A percentile compares a stretch with the other conserved stretches of the same genome.
These are phyloP conservation scores for Aphelinus certus DNA, from an alignment of 1,140 invertebrate species.

Conservation along the genomic window DNA sequence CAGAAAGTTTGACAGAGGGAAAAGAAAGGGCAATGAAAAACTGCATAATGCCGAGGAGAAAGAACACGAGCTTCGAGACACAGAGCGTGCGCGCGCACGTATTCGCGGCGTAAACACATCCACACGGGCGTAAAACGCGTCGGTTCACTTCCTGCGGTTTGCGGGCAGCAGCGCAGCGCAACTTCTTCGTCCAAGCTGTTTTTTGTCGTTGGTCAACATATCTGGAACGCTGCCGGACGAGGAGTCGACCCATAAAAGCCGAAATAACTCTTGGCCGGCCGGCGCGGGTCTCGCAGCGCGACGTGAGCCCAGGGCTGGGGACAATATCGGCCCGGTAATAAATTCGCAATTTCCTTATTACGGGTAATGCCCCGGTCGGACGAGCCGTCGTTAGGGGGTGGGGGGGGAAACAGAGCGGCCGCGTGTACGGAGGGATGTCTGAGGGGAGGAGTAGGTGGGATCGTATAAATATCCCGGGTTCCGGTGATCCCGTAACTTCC, in stretches of 20 bases:
- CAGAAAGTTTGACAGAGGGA: too few relatives aligned
- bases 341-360: slow-evolving; percentile 69
- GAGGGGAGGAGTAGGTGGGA: slow-evolving; percentile 43
- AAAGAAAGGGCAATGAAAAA: too few relatives aligned
- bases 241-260: slow-evolving; percentile 48
- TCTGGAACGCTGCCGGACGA: slow-evolving; percentile 49
- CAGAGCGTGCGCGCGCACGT: too few relatives aligned
- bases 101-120: too few relatives aligned
- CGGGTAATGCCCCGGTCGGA: slow-evolving; percentile 65
- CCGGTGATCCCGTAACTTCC: slow-evolving; percentile 65
- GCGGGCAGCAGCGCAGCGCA: too few relatives aligned
- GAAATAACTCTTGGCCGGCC: slow-evolving; percentile 51
- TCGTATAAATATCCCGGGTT: slow-evolving; percentile 66
- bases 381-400: slow-evolving; percentile 19
- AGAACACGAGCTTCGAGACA: too few relatives aligned
- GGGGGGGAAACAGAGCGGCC: slow-evolving; percentile 21
- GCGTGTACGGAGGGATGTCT: slow-evolving; percentile 25
- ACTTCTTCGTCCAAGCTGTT: too few relatives aligned
- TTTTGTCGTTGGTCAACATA: too few relatives aligned
- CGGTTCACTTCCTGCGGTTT: too few relatives aligned
- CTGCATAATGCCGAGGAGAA: too few relatives aligned
- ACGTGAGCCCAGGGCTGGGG: neutral
- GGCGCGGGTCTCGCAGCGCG: slow-evolving; percentile 31
- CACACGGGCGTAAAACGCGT: too few relatives aligned
- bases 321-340: slow-evolving; percentile 63